phyloP scores from a whole-genome alignment of 2,797 vertebrate genomes.

The Sebastes cheni region DNA sequence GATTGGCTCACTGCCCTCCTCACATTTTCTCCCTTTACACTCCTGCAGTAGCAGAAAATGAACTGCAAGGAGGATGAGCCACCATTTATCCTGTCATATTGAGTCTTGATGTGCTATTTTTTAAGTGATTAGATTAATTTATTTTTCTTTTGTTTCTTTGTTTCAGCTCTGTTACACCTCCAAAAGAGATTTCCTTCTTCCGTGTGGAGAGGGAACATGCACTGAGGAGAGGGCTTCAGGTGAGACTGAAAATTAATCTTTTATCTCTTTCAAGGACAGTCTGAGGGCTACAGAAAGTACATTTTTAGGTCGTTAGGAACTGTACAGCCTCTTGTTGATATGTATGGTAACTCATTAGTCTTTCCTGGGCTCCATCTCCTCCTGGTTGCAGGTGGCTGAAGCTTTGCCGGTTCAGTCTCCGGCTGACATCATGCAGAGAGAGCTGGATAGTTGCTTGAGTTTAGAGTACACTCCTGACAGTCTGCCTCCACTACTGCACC shows the following conservation, averaged over 20 bases:
- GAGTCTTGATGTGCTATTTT: not conserved
- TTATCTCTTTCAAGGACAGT: not conserved
- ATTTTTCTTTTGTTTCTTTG: not conserved
- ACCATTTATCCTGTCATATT: not conserved
- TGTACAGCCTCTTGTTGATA: not conserved
- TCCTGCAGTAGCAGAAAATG: not conserved
- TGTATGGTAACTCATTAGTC: not conserved
- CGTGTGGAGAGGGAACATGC: conserved; percentile 78
- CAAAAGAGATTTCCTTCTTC: conserved; percentile 81
- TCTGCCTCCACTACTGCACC: conserved; percentile 75
- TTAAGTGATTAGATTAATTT: not conserved
- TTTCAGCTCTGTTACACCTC: conserved; percentile 79
- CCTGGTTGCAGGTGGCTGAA: conserved; percentile 65
- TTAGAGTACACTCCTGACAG: conserved; percentile 67
- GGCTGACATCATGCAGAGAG: conserved; percentile 81
- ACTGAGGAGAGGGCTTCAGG: conserved; percentile 77
- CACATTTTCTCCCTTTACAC: not conserved
- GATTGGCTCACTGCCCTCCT: not conserved
- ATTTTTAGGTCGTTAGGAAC: not conserved
- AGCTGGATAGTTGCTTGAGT: conserved; percentile 83
- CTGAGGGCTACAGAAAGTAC: not conserved
- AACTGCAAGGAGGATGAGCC: not conserved
- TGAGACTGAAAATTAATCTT: conserved; percentile 30
- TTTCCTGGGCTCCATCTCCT: not conserved
- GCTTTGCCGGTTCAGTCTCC: conserved; percentile 74